Evolutionary conservation across 2,888 invertebrate genomes (phyloP).

Genomic region (Brachycybe producta): DNA sequence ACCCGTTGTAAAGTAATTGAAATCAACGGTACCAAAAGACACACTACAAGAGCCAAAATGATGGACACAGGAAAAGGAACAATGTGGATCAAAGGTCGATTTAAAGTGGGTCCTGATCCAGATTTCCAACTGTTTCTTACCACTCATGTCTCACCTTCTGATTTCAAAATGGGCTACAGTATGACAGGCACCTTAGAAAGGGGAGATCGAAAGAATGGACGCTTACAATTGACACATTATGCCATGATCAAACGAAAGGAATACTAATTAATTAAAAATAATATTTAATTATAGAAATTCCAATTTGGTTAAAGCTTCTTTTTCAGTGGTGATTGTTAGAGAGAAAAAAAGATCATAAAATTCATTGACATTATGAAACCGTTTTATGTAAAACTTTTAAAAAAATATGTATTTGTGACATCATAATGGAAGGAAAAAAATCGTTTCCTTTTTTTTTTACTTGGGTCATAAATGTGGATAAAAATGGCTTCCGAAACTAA

Average conservation of each 20-base stretch:
- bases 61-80: conserved; percentile 62
- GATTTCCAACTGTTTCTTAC: conserved; percentile 69
- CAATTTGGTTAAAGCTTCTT: no score
- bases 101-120: conserved; percentile 54
- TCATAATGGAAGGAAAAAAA: no score
- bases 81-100: conserved; percentile 66
- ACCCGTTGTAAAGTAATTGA: conserved; percentile 72
- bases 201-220: conserved; percentile 54
- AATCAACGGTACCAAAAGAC: conserved; percentile 62
- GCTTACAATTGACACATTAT: conserved; percentile 73
- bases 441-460: no score
- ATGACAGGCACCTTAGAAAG: conserved; percentile 74
- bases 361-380: no score
- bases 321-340: no score
- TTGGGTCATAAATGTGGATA: no score
- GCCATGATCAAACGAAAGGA: conserved; percentile 71
- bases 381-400: no score
- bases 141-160: conserved; percentile 68
- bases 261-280: no score
- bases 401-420: no score
- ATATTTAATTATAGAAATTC: no score
- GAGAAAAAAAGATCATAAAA: no score
- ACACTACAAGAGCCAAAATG: conserved; percentile 63
- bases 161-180: conserved; percentile 81
- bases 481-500: no score